phyloP scores from a whole-genome alignment of 2,888 invertebrate species.

The Zele albiditarsus region DNA sequence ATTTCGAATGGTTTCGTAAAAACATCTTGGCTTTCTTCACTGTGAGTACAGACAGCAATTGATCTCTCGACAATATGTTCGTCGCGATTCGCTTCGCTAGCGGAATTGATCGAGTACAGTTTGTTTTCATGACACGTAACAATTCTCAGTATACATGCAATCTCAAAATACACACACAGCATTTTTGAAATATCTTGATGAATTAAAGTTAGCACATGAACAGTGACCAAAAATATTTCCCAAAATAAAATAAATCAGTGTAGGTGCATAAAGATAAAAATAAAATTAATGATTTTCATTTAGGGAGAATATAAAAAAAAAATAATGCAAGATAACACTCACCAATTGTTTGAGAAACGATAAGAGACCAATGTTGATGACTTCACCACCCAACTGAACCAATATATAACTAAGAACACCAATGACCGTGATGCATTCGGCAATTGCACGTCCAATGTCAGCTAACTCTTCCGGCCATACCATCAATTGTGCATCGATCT shows the following conservation, averaged over 20 bases:
- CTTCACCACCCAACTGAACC: conserved; percentile 94
- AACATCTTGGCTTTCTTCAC: conserved; percentile 31
- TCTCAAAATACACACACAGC: conserved; percentile 7
- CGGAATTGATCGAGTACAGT: conserved; percentile 32
- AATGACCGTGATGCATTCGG: conserved; percentile 87
- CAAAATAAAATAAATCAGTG: too few species aligned
- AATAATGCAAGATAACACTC: conserved; percentile 59
- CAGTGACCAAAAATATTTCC: background rate
- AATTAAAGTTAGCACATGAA: background rate
- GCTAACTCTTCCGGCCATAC: conserved; percentile 75
- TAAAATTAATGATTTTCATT: background rate
- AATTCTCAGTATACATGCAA: conserved; percentile 18
- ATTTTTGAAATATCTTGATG: background rate
- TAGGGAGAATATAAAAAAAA: background rate
- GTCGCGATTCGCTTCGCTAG: conserved; percentile 37
- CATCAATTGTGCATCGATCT: conserved; percentile 76
- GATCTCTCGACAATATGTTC: conserved; percentile 33
- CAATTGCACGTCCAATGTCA: conserved; percentile 71
- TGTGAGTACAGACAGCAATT: conserved; percentile 31
- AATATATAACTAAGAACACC: conserved; percentile 92
- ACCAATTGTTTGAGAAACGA: conserved; percentile 95
- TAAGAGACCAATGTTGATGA: conserved; percentile 92
- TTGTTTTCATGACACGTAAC: conserved; percentile 38
- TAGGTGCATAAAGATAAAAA: background rate
- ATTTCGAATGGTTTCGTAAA: conserved; percentile 29